Percentiles rank a stretch among this genome's conserved stretches.
phyloP scores from a whole-genome alignment of 2,888 invertebrate species.

The Spialia ferax region DNA sequence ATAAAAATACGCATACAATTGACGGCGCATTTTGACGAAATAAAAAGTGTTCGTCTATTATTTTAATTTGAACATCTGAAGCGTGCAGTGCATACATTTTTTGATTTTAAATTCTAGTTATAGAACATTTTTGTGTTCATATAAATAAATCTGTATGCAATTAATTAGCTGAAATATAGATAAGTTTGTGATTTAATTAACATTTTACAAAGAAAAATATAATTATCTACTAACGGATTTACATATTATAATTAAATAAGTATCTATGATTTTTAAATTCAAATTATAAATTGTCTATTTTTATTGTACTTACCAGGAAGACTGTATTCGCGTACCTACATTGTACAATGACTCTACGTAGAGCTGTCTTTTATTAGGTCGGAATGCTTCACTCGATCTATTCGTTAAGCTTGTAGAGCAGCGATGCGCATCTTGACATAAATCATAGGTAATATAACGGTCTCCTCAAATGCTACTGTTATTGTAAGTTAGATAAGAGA shows the following conservation, averaged over 20 bases:
- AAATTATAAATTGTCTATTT: not conserved
- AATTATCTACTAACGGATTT: no score
- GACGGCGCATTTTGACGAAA: slow-evolving; percentile 27
- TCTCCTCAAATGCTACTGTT: slow-evolving; percentile 41
- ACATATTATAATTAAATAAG: no score
- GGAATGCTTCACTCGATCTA: slow-evolving; percentile 29
- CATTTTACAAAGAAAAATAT: not conserved
- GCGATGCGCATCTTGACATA: slow-evolving; percentile 40
- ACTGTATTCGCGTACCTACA: not conserved
- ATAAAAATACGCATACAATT: slow-evolving; percentile 33
- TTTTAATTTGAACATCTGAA: slow-evolving; percentile 5
- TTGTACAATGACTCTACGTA: slow-evolving; percentile 7
- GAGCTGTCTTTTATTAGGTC: slow-evolving; percentile 18
- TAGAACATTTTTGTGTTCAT: not conserved
- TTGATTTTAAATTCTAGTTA: not conserved
- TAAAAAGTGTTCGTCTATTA: slow-evolving; percentile 34
- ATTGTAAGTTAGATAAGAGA: slow-evolving; percentile 26
- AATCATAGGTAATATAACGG: slow-evolving; percentile 40
- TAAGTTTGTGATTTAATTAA: not conserved
- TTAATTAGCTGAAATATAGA: not conserved
- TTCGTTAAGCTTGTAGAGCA: slow-evolving; percentile 28
- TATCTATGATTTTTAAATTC: not conserved
- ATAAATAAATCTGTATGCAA: not conserved
- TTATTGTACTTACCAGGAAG: not conserved
- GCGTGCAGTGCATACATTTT: slow-evolving; percentile 10